phyloP scores from a whole-genome alignment of 37 sponge, comb jelly and placozoan species.

The Beroe ovata region DNA sequence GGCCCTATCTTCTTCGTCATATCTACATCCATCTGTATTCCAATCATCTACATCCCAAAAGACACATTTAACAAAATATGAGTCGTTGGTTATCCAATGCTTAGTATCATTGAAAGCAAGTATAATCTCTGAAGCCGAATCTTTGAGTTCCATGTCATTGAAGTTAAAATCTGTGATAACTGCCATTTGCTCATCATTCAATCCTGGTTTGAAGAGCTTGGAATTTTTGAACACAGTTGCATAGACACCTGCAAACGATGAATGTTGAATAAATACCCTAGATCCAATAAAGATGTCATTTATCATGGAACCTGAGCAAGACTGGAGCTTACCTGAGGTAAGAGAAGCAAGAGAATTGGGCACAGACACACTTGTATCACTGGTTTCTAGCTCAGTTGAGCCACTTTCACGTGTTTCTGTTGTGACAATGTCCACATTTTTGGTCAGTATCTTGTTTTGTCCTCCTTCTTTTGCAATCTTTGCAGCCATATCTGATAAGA shows the following conservation, averaged over 20 bases:
- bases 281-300: too few species aligned
- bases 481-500: not conserved
- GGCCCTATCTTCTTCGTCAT: not conserved
- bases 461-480: not conserved
- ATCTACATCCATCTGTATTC: constrained; percentile 6
- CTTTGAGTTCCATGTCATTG: not conserved
- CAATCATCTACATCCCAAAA: constrained; percentile 22
- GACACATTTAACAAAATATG: constrained; percentile 30
- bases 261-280: too few species aligned
- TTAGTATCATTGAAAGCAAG: not conserved
- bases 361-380: not conserved
- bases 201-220: not conserved
- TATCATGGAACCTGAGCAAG: too few species aligned
- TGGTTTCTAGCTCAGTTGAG: not conserved
- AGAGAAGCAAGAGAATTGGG: constrained; percentile 4
- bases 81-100: constrained; percentile 1
- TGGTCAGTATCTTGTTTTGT: not conserved
- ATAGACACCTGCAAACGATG: constrained; percentile 52
- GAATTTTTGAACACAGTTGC: constrained; percentile 4
- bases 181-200: not conserved
- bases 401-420: too few species aligned
- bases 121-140: not conserved
- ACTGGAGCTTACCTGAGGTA: too few species aligned
- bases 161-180: constrained; percentile 24
- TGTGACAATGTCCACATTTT: constrained; percentile 49